These are phyloP conservation scores for Elachura formosa DNA, from an alignment of 2,113 vertebrate genomes.

Conservation along the genomic window DNA sequence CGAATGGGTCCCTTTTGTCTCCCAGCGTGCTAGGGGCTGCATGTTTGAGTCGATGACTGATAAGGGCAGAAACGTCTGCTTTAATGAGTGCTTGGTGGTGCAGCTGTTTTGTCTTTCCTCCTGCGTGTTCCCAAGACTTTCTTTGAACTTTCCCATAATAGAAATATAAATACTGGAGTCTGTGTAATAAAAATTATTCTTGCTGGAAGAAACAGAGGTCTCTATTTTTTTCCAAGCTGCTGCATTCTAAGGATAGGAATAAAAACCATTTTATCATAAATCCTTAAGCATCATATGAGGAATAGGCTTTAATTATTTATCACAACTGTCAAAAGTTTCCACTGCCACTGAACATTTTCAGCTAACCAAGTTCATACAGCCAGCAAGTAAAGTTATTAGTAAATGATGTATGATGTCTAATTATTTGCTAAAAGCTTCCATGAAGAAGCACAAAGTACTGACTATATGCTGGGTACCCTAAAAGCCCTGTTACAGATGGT, in stretches of 20 bases:
- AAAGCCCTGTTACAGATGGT: background rate
- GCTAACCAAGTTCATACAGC: background rate
- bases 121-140: background rate
- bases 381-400: background rate
- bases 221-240: background rate
- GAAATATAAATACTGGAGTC: background rate
- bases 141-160: background rate
- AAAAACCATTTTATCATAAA: background rate
- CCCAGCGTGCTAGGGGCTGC: too few species aligned
- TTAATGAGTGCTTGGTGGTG: background rate
- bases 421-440: background rate
- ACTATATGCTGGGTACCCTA: background rate
- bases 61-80: background rate
- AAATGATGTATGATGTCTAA: background rate
- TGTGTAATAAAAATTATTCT: background rate
- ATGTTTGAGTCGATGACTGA: background rate
- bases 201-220: background rate
- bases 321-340: background rate
- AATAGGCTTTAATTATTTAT: background rate
- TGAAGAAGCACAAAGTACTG: background rate
- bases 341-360: background rate
- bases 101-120: background rate
- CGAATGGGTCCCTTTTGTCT: background rate
- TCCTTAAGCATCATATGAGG: background rate
- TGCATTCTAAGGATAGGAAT: background rate